Base-by-base conservation (phyloP, 2,888 invertebrate genomes). In the Griposia aprilina region DNA sequence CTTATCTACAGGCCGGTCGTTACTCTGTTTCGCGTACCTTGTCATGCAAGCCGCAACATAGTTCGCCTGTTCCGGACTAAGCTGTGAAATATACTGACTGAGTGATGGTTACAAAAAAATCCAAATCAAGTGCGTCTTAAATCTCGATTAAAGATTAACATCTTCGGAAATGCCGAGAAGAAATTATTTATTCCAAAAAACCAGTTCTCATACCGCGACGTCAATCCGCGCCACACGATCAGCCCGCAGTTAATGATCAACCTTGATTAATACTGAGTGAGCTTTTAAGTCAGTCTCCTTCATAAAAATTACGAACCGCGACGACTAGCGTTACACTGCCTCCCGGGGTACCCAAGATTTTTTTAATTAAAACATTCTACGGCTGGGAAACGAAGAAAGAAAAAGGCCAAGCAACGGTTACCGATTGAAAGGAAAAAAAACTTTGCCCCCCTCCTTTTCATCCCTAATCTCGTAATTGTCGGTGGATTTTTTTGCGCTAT, bases 391-490 rank as follows among this genome's bases (percentile, higher is more conserved):
- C 89, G 86, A 83, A 89, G 86, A 85, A 91, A 91, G 90, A 92
- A 80, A 94, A 94, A 93, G 92, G 87, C 91, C 87, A 93, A 36
- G 30, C 30, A 36, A 93, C 92, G 90, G 90, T 90, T 88, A 90
- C 90, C 89, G 89, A 92, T 91, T 89, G 90, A 92, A 91, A 90
- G 86, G 88, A 74, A 93, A 93, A 93, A 93, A 92, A 91, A 87
- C 81, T 85, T 89, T 89, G 89, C 92, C 91, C 93, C 57, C 93
- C 91, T 90, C 90, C 92, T 90, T 92, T 94, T 94, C 93, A 93
- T 93, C 93, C 93, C 91, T 96, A 95, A 96, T 96, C 95, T 93
- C 92, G 94, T 95, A 95, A 96, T 96, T 95, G 96, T 96, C 92
- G 91, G 92, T 91, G 87, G 90, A 92, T 92, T 95, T 96, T 96